Conservation (phyloP, 2,113 vertebrate genomes). For the Balaeniceps rex region DNA sequence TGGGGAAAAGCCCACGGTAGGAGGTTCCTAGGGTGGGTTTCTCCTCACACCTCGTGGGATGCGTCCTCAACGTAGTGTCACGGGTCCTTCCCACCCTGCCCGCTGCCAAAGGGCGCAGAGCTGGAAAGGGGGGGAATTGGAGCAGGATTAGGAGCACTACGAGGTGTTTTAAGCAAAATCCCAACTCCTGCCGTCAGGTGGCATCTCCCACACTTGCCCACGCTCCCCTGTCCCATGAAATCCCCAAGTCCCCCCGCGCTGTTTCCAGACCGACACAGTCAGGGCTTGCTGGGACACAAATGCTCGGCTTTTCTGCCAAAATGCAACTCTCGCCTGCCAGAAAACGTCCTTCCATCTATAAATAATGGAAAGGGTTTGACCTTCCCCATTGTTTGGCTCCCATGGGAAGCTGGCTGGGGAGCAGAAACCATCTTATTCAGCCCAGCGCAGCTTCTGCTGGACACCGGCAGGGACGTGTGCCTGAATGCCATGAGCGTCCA, state of each 20-base stretch:
- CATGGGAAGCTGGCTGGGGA: not conserved
- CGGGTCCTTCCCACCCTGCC: not conserved
- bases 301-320: rapidly evolving
- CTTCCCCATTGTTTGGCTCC: not conserved
- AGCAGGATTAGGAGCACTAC: rapidly evolving
- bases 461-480: not conserved
- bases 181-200: not conserved
- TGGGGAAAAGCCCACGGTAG: not conserved
- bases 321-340: not conserved
- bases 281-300: not conserved
- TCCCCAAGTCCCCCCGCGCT: not conserved
- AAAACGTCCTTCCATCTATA: not conserved
- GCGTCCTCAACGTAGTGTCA: rapidly evolving
- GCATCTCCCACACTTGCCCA: not conserved
- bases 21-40: not conserved
- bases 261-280: rapidly evolving
- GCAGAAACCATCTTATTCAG: not conserved
- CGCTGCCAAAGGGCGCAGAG: rapidly evolving
- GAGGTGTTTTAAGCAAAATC: rapidly evolving
- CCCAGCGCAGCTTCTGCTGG: not conserved
- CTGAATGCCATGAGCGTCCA: not conserved
- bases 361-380: not conserved
- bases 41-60: rapidly evolving
- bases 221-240: rapidly evolving
- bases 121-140: not conserved